Conservation (phyloP, 2,888 invertebrate species). For the Notocelia uddmanniana region DNA sequence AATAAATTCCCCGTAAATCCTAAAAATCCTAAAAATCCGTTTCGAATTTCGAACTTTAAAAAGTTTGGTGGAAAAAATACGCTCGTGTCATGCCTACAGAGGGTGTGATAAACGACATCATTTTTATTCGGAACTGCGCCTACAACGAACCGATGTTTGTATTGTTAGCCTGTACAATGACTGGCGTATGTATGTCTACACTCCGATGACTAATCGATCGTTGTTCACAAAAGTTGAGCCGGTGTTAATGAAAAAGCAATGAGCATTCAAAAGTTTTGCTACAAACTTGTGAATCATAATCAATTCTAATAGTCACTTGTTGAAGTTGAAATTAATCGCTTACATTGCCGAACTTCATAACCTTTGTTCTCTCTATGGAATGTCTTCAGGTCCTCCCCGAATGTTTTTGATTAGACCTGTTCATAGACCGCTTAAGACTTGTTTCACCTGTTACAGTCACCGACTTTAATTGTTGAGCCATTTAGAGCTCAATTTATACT, state of each 20-base stretch:
- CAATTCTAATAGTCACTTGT: background rate
- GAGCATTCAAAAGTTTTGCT: background rate
- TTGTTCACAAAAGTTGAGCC: constrained; percentile 3
- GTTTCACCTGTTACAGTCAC: too few relatives aligned
- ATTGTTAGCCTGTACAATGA: constrained; percentile 42
- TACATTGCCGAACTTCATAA: too few relatives aligned
- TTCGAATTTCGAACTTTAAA: constrained; percentile 26
- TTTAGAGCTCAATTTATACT: too few relatives aligned
- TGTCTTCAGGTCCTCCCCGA: too few relatives aligned
- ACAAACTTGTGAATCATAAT: background rate
- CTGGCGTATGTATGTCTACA: constrained; percentile 37
- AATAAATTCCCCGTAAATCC: constrained; percentile 19
- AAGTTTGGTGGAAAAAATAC: constrained; percentile 30
- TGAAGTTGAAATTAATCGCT: background rate
- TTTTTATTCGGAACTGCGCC: constrained; percentile 42
- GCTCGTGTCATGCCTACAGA: constrained; percentile 36
- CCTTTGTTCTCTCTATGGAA: too few relatives aligned
- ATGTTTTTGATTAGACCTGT: too few relatives aligned
- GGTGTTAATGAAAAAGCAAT: constrained; percentile 17
- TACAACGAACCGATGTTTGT: constrained; percentile 35
- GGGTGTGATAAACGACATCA: constrained; percentile 45
- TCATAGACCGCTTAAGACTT: too few relatives aligned
- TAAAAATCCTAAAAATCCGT: constrained; percentile 32
- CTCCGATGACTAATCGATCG: constrained; percentile 40
- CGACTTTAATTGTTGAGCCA: too few relatives aligned